These are phyloP conservation scores for Chamaea fasciata DNA, from an alignment of 2,113 vertebrate genomes.

Conservation along the genomic window DNA sequence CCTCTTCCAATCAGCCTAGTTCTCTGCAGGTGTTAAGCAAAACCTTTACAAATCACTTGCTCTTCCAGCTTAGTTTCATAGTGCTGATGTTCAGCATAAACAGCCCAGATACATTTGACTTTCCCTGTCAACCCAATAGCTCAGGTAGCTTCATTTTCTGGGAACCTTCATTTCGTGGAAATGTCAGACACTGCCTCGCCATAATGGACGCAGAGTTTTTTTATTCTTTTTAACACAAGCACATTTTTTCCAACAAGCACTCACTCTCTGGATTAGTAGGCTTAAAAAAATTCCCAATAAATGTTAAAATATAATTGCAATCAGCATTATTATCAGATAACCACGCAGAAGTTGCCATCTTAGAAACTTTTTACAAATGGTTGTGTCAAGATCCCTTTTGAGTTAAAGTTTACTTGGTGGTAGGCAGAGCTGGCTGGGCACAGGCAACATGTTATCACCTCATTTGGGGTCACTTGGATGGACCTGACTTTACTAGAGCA, in stretches of 20 bases:
- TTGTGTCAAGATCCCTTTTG: neutral
- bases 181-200: neutral
- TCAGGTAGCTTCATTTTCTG: neutral
- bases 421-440: neutral
- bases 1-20: neutral
- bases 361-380: neutral
- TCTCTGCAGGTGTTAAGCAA: neutral
- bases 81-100: neutral
- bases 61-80: neutral
- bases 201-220: rapidly evolving
- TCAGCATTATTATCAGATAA: neutral
- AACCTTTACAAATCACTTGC: neutral
- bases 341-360: neutral
- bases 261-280: neutral
- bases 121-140: neutral
- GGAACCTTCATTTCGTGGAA: neutral
- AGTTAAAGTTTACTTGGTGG: neutral
- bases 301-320: neutral
- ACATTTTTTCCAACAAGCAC: neutral
- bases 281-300: neutral
- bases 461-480: neutral
- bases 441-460: neutral
- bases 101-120: neutral
- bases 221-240: neutral
- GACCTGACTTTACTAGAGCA: neutral